These are phyloP conservation scores for Pagrus major DNA, from an alignment of 2,113 vertebrate genomes.

Conservation along the genomic window DNA sequence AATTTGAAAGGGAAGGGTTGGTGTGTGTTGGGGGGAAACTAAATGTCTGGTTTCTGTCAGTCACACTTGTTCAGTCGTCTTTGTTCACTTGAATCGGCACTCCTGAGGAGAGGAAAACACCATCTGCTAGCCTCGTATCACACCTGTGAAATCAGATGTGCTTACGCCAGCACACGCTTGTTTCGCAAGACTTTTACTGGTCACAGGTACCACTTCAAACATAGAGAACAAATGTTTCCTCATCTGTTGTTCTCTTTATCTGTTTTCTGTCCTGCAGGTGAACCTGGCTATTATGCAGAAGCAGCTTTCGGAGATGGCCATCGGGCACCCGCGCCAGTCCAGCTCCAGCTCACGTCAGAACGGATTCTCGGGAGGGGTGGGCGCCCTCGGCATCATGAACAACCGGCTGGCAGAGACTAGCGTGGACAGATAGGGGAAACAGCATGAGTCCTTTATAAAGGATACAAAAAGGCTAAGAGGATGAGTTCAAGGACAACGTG, in stretches of 20 bases:
- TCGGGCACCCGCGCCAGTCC: slow-evolving; percentile 87
- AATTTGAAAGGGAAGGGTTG: neutral
- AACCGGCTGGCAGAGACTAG: slow-evolving; percentile 96
- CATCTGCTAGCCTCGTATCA: slow-evolving; percentile 18
- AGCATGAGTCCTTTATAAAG: neutral
- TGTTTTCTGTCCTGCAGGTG: slow-evolving; percentile 67
- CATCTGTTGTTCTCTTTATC: slow-evolving; percentile 3
- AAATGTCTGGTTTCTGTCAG: slow-evolving; percentile 9
- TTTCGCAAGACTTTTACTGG: neutral
- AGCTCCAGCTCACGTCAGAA: slow-evolving; percentile 84
- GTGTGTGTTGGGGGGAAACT: slow-evolving; percentile 14
- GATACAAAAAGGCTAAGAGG: slow-evolving; percentile 12
- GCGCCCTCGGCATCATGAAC: slow-evolving; percentile 97
- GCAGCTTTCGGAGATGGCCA: slow-evolving; percentile 93
- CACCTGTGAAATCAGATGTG: slow-evolving; percentile 32
- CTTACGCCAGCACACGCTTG: neutral
- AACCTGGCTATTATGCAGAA: slow-evolving; percentile 96
- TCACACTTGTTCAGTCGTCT: neutral
- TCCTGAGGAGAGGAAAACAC: slow-evolving; percentile 1
- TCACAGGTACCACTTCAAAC: neutral
- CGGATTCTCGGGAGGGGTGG: slow-evolving; percentile 94
- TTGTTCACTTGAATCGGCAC: slow-evolving; percentile 13
- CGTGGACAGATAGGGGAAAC: slow-evolving; percentile 86
- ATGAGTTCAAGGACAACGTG: neutral
- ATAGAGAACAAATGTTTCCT: slow-evolving; percentile 1